Base-by-base conservation (phyloP, 1,140 invertebrate species). In the Lepidurus couesii region DNA sequence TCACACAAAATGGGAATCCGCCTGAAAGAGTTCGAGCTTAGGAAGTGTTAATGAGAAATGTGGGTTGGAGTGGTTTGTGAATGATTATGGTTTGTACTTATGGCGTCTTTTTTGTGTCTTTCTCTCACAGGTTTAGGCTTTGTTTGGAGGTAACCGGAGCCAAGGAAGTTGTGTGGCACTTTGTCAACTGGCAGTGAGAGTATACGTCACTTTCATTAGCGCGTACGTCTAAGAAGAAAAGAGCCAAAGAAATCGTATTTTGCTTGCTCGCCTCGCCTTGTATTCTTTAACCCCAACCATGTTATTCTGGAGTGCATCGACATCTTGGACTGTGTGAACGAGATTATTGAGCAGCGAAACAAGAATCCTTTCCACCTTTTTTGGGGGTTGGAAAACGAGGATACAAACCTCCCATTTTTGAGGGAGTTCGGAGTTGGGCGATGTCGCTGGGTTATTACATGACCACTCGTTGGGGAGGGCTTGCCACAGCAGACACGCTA, bases 381-480 rank as follows among this genome's bases (percentile, higher is more conserved):
- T 34, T 4, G 34, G 34, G 34, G 34, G 34, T 34, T 34, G 34
- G 34, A 34, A 47, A 16, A 24, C 45, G 34, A 42, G 34, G 65
- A 13, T 42, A 42, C 47, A 43, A 73, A 65, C 65, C 43, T 21
- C 42, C 53, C 76, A 45, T 53, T 34, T 21, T 26, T 47, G 76
- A 10, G 44, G 53, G 76, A 9, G 34, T 65, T 77, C 45, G 53
- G 44, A 42, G 42, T 75, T 77, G 77, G 79, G 79, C 79, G 79
- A 80, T 80, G 79, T 80, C 79, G 45, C 75, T 80, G 42, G 79
- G 79, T 77, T 80, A 80, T 80, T 80, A 78, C 77, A 79, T 79
- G 78, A 79, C 74, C 78, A 74, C 79, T 73, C 79, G 76, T 53
- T 80, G 79, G 79, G 79, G 79, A 44, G 79, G 79, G 77, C 76